Evolutionary conservation across 2,888 invertebrate species (phyloP), one percentile per base, ranked within the genome.

Genomic region (Lasius fuliginosus): DNA sequence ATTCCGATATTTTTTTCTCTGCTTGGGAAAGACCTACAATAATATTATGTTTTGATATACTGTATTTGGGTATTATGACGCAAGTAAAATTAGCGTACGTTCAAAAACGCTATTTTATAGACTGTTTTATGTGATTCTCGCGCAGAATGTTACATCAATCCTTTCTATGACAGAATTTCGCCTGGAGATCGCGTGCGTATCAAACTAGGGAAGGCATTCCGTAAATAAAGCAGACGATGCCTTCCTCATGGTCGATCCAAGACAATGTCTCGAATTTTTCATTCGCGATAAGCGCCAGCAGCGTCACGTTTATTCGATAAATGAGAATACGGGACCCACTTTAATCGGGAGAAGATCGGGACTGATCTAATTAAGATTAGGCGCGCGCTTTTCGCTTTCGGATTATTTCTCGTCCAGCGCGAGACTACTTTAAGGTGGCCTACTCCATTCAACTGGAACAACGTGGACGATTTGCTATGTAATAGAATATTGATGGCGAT

Each of bases 401-500:
- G 85, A 79, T 79, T 71, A 82, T 67, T 85, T 83, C 83, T 85
- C 85, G 85, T 75, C 56, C 79, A 30, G 15, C 23, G 60, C 33
- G 56, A 33, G 67, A 83, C 83, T 87, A 87, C 87, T 87, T 87
- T 83, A 69, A 83, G 79, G 36, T 60, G 85, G 82, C 85, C 87
- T 84, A 87, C 87, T 77, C 68, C 85, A 58, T 40, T 3, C 85
- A 87, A 87, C 71, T 87, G 85, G 87, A 87, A 87, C 87, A 82
- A 87, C 12, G 49, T 18, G 18, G 18, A 49, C 82, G 76, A 58
- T 65, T 82, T 75, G 82, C 74, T 36, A 67, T 56, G 73, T 85
- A 71, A 87, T 75, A 73, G 87, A 87, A 87, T 87, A 87, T 85
- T 18, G 79, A 87, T 81, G 69, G 67, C 75, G 60, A 33, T 36